These are phyloP conservation scores for Ashinkailepas kermadecensis DNA, from an alignment of 2,888 invertebrate species.

Conservation along the genomic window DNA sequence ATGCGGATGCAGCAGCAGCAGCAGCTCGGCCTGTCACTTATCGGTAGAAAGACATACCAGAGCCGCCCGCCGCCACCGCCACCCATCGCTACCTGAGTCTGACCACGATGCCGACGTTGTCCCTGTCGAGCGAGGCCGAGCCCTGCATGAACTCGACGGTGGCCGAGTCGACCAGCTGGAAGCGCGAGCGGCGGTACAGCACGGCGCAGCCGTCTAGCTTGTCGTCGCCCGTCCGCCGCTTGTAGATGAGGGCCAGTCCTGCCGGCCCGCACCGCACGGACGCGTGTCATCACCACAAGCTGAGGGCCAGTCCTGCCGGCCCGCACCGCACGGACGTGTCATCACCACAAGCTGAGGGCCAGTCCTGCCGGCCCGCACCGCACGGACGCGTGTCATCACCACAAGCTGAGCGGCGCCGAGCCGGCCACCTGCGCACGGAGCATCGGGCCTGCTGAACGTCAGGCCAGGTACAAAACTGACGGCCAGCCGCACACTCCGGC, in stretches of 20 bases:
- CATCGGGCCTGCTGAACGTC: neutral
- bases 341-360: slow-evolving; percentile 24
- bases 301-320: neutral
- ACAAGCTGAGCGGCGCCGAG: neutral
- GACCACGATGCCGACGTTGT: slow-evolving; percentile 77
- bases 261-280: no score
- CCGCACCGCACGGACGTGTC: no score
- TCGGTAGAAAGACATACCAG: neutral
- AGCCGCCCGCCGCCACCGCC: slow-evolving; percentile 29
- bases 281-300: neutral
- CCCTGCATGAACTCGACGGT: slow-evolving; percentile 61
- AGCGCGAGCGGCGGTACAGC: slow-evolving; percentile 61
- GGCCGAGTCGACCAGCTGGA: slow-evolving; percentile 56
- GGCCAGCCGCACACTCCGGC: no score
- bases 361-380: neutral
- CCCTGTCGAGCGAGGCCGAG: slow-evolving; percentile 60
- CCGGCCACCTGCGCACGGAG: neutral
- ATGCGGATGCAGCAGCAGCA: no score
- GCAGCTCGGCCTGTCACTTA: neutral
- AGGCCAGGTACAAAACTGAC: neutral
- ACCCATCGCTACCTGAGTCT: slow-evolving; percentile 50
- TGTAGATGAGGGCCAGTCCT: slow-evolving; percentile 50
- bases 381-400: no score
- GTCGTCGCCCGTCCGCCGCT: slow-evolving; percentile 65
- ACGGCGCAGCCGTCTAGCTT: slow-evolving; percentile 86